Evolutionary conservation across 2,113 vertebrate genomes (phyloP), one percentile per base, ranked within the genome.

Genomic region (Synchiropus splendidus): DNA sequence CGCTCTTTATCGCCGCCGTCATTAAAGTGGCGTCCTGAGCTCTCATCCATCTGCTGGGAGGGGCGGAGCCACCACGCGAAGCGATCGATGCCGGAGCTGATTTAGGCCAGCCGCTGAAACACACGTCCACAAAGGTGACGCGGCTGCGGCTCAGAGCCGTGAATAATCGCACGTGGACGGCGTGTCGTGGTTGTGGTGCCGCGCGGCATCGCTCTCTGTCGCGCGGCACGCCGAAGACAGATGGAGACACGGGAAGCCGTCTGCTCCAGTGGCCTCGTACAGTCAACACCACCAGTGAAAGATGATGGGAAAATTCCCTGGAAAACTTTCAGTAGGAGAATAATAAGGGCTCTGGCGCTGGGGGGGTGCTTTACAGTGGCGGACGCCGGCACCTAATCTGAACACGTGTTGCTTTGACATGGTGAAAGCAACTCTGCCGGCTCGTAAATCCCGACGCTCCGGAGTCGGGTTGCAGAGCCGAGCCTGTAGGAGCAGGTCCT

Each of bases 1-100:
- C 8, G 57, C 40, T 81, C 65, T 80, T 83, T 80, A 84, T 80
- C 69, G 58, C 51, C 45, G 67, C 78, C 80, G 72, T 75, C 84
- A 87, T 87, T 84, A 85, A 70, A 75, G 64, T 42, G 12, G 61
- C 42, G 43, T 44, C 18, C 62, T 73, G 70, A 53, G 43, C 57
- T 39, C 4, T 50, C 63, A 67, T 70, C 64, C 42, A 54, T 67
- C 61, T 49, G 21, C 3, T 10, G 18, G 4, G 4, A 27, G 21
- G 21, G 4, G 21, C 21, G 4, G 21, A 27, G 4, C 4, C 4
- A 5, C 21, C 4, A 27, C 8, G 21, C 8, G 21, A n/a, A 8
- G 21, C 21, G 21, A 27, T 5, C 21, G 21, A 27, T 5, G 21
- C 4, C 4, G 21, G 8, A 27, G 21, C 4, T 27, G 21, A 27